Base-by-base conservation (phyloP, 2,888 invertebrate genomes). In the Cheilosia impressa region DNA sequence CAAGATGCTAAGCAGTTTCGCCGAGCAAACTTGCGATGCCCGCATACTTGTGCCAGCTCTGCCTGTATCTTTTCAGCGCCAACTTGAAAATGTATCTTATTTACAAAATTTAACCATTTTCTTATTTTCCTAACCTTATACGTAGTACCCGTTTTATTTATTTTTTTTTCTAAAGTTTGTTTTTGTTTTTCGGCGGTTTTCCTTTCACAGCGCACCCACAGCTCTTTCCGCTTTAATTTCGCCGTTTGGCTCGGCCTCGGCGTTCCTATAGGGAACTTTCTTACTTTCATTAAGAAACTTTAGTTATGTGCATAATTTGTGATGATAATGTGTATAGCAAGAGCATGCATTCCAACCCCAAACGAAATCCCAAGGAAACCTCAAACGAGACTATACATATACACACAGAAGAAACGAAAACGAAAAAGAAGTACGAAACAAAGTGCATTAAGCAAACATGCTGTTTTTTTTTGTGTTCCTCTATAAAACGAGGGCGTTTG, bases 271-370 rank as follows among this genome's bases (percentile, higher is more conserved):
- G 17, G 10, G 50, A 79, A 81, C 72, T 85, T 85, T 81, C 81
- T 62, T 85, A 81, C 85, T 85, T 85, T 85, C 85, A 85, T 85
- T 81, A 85, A 81, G 72, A 81, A 85, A 85, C 80, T 85, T 85
- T 81, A 85, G 85, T 81, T 85, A 85, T 85, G 85, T 85, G 85
- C 85, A 85, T 85, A 85, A 85, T 81, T 85, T 81, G 76, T 43
- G 76, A 72, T 72, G 69, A 76, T 85, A 85, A 85, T 85, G 80
- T 80, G 71, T 47, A 52, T 22, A 77, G 53, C 62, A 43, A 38
- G 17, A 34, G 17, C 45, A 47, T 38, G 31, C 65, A 72, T 58
- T 52, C 52, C 52, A 19, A 52, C 19, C 63, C 55, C 13, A 17
- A 27, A 17, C 22, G 31, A 27, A 60, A 52, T 24, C 52, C 34